Base-by-base conservation (phyloP, 2,888 invertebrate species). In the Lacanobia wlatinum region DNA sequence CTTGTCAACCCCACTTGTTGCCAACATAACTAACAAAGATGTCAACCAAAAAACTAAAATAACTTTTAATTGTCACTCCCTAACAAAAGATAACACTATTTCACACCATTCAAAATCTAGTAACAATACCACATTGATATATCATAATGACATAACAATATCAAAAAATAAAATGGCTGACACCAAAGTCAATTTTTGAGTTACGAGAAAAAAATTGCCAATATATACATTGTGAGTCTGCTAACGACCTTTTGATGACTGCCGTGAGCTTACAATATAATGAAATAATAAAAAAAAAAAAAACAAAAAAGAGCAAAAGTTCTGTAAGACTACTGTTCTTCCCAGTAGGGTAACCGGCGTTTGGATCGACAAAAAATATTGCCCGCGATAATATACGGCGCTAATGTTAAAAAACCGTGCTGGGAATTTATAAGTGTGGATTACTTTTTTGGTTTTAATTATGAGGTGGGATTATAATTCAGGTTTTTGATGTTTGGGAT, bases 211-310 rank as follows among this genome's bases (percentile, higher is more conserved):
- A 94, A 94, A 94, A 95, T 91, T 91, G 91, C 87, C 94, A 93
- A 94, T 94, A 94, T 88, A 92, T 86, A 89, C 90, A 92, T 90
- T 91, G 91, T 91, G 84, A 87, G 76, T 73, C 83, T 84, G 88
- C 93, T 95, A 95, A 95, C 94, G 95, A 95, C 92, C 90, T 94
- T 95, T 95, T 95, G 95, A 95, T 95, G 94, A 94, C 90, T 91
- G 89, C 88, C 80, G 79, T 88, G 90, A 85, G 87, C 90, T 88
- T 87, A 89, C 91, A 89, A 91, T 94, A 91, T 94, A 93, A 95
- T 94, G 92, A 94, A 94, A 94, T 92, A 91, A 93, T 89, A 93
- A 92, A 90, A 91, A 88, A 68, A 52, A 61, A 76, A 70, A 59
- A 71, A 84, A 88, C 84, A 88, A 91, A 89, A 90, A 88, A 87